A percentile compares a stretch with the other conserved stretches of the same genome.
Conservation (phyloP, 2,797 vertebrate genomes). For the Trachurus trachurus region DNA sequence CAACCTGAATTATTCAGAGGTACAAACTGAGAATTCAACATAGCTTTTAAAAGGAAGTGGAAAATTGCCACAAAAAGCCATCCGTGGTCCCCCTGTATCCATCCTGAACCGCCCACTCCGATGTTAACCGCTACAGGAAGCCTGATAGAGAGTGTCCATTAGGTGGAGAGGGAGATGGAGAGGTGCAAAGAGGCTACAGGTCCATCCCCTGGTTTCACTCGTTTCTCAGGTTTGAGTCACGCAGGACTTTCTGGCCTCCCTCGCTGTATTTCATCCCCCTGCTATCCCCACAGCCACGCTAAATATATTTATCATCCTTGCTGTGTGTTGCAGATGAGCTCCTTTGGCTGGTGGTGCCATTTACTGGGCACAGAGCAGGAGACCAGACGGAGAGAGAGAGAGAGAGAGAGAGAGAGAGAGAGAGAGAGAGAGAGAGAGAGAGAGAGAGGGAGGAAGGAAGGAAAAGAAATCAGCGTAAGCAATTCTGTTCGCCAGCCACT, state of each 20-base stretch:
- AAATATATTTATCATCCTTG: constrained; percentile 78
- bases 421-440: constrained; percentile 32
- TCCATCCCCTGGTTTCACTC: constrained; percentile 46
- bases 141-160: constrained; percentile 51
- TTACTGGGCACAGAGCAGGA: constrained; percentile 60
- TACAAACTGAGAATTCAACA: constrained; percentile 87
- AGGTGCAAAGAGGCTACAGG: constrained; percentile 67
- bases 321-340: constrained; percentile 73
- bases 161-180: constrained; percentile 35
- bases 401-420: constrained; percentile 26
- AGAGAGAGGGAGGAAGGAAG: constrained; percentile 23
- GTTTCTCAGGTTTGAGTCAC: constrained; percentile 54
- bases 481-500: constrained; percentile 76
- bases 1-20: constrained; percentile 83
- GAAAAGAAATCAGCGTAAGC: constrained; percentile 80
- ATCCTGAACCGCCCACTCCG: constrained; percentile 41
- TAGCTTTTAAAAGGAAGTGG: constrained; percentile 75
- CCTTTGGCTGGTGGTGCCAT: constrained; percentile 74
- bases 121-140: constrained; percentile 36
- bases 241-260: constrained; percentile 45
- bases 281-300: constrained; percentile 42
- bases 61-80: constrained; percentile 73
- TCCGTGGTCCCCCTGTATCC: constrained; percentile 37
- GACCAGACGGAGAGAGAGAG: constrained; percentile 51
- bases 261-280: constrained; percentile 58